phyloP scores from a whole-genome alignment of 2,888 invertebrate species.

The Heterodera filipjevi region DNA sequence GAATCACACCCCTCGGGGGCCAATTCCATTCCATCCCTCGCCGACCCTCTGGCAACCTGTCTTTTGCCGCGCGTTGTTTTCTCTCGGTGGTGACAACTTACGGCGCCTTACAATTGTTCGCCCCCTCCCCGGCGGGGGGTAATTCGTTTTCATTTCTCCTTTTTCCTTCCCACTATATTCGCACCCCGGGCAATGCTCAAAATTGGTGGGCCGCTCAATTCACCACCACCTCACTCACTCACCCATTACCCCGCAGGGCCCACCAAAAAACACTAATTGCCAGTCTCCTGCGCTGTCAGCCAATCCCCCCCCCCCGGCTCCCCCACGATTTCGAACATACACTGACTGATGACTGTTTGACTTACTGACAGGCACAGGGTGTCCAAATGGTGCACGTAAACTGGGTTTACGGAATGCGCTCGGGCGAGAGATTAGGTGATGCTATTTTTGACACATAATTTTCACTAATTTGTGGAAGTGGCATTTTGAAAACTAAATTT shows the following conservation, averaged over 20 bases:
- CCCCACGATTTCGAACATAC: not conserved
- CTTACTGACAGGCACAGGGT: not conserved
- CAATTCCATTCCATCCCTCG: not conserved
- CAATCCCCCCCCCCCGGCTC: not conserved
- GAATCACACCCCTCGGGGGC: not conserved
- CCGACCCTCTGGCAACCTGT: not conserved
- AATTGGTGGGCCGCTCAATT: not conserved
- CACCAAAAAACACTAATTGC: slow-evolving; percentile 8
- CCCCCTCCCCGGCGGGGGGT: not conserved
- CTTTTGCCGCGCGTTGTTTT: no score
- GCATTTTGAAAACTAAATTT: no score
- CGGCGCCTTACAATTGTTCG: not conserved
- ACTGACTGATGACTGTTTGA: not conserved
- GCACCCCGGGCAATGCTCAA: no score
- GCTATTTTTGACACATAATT: no score
- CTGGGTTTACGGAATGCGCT: not conserved
- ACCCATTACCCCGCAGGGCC: not conserved
- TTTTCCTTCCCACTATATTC: not conserved
- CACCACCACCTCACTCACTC: not conserved
- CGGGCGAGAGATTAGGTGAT: not conserved
- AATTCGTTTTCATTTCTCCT: slow-evolving; percentile 5
- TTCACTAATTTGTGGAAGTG: no score
- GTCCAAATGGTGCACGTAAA: not conserved
- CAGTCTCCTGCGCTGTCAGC: not conserved
- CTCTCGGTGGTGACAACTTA: no score